These are phyloP conservation scores for Pocillopora grandis DNA, from an alignment of 92 coral and sea anemone species.

Conservation along the genomic window DNA sequence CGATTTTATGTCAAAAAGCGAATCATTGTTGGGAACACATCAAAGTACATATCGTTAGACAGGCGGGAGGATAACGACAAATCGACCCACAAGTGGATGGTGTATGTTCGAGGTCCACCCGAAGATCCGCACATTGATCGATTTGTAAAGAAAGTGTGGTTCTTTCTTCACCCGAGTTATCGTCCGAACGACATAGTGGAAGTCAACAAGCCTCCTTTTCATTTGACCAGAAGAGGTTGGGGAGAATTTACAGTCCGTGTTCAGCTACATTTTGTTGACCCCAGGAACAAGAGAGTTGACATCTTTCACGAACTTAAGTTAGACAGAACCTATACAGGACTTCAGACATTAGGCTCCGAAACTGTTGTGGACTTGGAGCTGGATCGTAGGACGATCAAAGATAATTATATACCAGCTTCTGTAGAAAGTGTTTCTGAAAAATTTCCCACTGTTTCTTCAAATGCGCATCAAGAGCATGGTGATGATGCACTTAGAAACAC, in stretches of 20 bases:
- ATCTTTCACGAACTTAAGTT: slow-evolving; percentile 91
- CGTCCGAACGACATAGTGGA: slow-evolving; percentile 98
- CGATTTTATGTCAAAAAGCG: slow-evolving; percentile 91
- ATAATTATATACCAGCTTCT: slow-evolving; percentile 41
- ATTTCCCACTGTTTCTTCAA: background rate
- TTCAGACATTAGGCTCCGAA: slow-evolving; percentile 97
- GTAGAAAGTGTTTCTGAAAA: slow-evolving; percentile 30
- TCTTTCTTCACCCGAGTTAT: slow-evolving; percentile 97
- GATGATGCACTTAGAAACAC: background rate
- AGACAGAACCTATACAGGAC: slow-evolving; percentile 96
- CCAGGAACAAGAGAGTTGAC: slow-evolving; percentile 91
- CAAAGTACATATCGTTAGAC: slow-evolving; percentile 87
- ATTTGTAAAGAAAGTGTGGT: slow-evolving; percentile 95
- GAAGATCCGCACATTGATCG: slow-evolving; percentile 68
- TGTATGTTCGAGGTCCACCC: slow-evolving; percentile 97
- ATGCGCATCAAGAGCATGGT: background rate
- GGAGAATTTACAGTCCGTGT: slow-evolving; percentile 98
- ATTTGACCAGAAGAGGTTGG: slow-evolving; percentile 96
- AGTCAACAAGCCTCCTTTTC: slow-evolving; percentile 94
- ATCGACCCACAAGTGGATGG: slow-evolving; percentile 99
- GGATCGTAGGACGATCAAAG: slow-evolving; percentile 87
- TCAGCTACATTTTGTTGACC: slow-evolving; percentile 91
- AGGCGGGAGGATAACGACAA: slow-evolving; percentile 91
- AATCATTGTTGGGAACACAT: slow-evolving; percentile 93
- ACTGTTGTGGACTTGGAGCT: slow-evolving; percentile 95